Evolutionary conservation across 2,888 invertebrate genomes (phyloP), one percentile per base, ranked within the genome.

Genomic region (Antitype chi): DNA sequence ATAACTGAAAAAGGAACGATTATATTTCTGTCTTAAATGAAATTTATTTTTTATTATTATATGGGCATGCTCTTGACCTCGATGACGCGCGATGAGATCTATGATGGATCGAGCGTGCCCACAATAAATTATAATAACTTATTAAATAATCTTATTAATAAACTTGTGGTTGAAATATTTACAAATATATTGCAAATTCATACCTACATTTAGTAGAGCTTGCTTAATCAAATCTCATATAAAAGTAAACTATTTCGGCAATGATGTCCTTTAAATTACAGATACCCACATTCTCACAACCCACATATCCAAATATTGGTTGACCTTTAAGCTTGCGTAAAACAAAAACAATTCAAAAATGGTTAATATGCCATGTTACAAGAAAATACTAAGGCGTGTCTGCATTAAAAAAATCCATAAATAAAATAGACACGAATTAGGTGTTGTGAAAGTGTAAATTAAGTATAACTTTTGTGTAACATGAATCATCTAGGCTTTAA

Each of bases 271-370:
- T 74, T 52, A 1, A 20, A 53, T 17, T 17, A 15, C 15, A 15
- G 20, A 74, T 75, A 69, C 78, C 84, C 67, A 83, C 57, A 74
- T 75, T 64, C 78, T 78, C 67, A 83, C 57, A 28, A 13, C 17
- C 55, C 32, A 57, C 6, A 4, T 13, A 32, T 5, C 4, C 0
- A 68, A 43, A 25, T 47, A 70, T 70, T 82, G 66, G 17, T 38
- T 52, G 55, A 77, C 64, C 13, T 70, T 60, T 57, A 17, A 64
- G 25, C 60, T 84, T 74, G 15, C 79, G 32, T 59, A 59, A 73
- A 73, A 62, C 55, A 79, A 68, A 67, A 62, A 55, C 20, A 13
- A 43, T 79, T 70, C 67, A n/a, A 49, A 69, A 60, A 74, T 52
- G 70, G 57, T n/a, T 23, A 15, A 2, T 32, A n/a, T 43, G 15